These are phyloP conservation scores for Drosophila santomea DNA, from an alignment of 1,140 invertebrate species.

Conservation along the genomic window DNA sequence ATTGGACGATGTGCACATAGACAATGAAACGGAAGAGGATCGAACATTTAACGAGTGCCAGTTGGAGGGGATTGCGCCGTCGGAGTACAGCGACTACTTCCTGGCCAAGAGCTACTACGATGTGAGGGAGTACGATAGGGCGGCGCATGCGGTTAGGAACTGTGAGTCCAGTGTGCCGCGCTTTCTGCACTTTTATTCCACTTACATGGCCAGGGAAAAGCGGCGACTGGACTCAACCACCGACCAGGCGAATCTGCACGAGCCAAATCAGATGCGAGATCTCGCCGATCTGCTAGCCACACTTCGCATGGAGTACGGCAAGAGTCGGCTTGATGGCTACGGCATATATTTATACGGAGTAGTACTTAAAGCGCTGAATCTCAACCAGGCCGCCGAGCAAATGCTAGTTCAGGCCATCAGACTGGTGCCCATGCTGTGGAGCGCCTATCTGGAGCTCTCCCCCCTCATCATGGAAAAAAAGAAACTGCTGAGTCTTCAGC, in stretches of 20 bases:
- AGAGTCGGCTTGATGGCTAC: slow-evolving; percentile 92
- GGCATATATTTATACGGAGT: slow-evolving; percentile 96
- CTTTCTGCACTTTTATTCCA: slow-evolving; percentile 94
- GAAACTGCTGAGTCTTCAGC: slow-evolving; percentile 87
- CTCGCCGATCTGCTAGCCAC: slow-evolving; percentile 86
- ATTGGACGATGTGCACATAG: slow-evolving; percentile 88
- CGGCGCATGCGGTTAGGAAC: slow-evolving; percentile 92
- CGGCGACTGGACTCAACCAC: slow-evolving; percentile 93
- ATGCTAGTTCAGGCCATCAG: slow-evolving; percentile 92
- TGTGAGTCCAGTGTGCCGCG: slow-evolving; percentile 88
- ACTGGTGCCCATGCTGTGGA: slow-evolving; percentile 94
- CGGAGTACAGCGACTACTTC: slow-evolving; percentile 90
- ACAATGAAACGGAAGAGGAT: slow-evolving; percentile 81
- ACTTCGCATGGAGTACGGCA: slow-evolving; percentile 87
- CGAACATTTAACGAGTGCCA: slow-evolving; percentile 66
- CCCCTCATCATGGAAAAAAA: slow-evolving; percentile 93
- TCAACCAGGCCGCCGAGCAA: slow-evolving; percentile 90
- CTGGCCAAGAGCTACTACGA: slow-evolving; percentile 96
- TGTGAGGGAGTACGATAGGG: slow-evolving; percentile 95
- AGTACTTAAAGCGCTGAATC: slow-evolving; percentile 94
- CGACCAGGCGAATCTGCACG: slow-evolving; percentile 90
- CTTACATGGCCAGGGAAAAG: slow-evolving; percentile 95
- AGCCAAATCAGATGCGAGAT: slow-evolving; percentile 87
- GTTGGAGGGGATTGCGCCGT: slow-evolving; percentile 82
- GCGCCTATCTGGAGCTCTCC: slow-evolving; percentile 96